Conservation (phyloP, 2,888 invertebrate species). For the Noctua comes region DNA sequence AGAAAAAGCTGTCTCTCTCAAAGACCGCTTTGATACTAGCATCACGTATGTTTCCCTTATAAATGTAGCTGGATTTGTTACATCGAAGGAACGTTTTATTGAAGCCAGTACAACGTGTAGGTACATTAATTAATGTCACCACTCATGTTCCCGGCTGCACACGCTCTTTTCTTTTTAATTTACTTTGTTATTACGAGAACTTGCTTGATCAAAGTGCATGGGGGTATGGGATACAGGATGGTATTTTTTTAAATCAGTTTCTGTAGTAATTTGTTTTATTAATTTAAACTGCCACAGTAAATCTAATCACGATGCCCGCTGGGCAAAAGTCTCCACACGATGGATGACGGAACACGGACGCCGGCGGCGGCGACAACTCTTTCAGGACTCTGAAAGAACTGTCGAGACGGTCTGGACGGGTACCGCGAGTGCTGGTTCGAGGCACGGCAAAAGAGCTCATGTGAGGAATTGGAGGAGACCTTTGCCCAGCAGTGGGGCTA, state of each 20-base stretch:
- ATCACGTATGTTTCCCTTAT: constrained; percentile 26
- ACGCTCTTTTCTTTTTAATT: constrained; percentile 52
- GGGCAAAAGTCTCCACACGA: no score
- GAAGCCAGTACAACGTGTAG: constrained; percentile 40
- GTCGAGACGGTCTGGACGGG: no score
- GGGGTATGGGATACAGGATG: constrained; percentile 2
- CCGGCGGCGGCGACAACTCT: no score
- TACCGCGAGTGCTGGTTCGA: no score
- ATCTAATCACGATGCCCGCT: no score
- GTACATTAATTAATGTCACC: constrained; percentile 55
- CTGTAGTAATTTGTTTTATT: neutral
- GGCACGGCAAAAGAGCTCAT: no score
- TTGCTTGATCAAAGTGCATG: constrained; percentile 38
- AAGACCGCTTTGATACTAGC: constrained; percentile 1
- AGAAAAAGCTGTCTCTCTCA: constrained; percentile 1
- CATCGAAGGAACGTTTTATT: constrained; percentile 47
- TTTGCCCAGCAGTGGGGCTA: no score
- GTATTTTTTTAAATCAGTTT: neutral
- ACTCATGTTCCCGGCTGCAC: constrained; percentile 49
- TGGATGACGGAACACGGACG: no score
- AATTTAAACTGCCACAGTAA: no score
- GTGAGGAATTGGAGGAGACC: no score
- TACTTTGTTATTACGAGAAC: constrained; percentile 23
- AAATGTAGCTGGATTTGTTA: constrained; percentile 45
- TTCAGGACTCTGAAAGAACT: no score